Evolutionary conservation across 2,888 invertebrate species (phyloP).

Genomic region (Drosophila conformis): DNA sequence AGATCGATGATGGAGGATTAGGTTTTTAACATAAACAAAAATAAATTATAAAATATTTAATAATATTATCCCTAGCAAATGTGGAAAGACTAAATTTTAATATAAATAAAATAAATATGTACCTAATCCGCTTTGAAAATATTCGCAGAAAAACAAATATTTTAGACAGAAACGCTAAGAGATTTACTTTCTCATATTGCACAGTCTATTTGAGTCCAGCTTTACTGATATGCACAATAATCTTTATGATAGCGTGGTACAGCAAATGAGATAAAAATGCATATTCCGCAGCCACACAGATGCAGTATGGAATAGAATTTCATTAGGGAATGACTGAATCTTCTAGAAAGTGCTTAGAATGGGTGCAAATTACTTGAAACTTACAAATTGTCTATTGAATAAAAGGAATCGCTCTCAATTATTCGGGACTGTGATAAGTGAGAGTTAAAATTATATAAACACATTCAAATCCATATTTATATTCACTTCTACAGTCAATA

Average conservation of each 20-base stretch:
- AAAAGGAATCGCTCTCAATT: conserved; percentile 67
- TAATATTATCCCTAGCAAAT: not conserved
- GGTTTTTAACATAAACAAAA: not conserved
- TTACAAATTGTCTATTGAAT: conserved; percentile 55
- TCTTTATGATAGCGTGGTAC: not conserved
- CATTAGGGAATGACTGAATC: not conserved
- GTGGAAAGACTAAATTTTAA: not conserved
- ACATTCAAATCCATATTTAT: not conserved
- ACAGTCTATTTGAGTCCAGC: not conserved
- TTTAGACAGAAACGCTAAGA: not conserved
- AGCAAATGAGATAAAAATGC: conserved; percentile 2
- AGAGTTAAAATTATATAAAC: not conserved
- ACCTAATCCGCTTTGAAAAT: not conserved
- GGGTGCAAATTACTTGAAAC: not conserved
- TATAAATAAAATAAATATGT: not conserved
- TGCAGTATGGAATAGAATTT: conserved; percentile 23
- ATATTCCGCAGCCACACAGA: not conserved
- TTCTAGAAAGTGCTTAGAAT: not conserved
- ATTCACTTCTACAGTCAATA: conserved; percentile 68
- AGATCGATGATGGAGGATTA: conserved; percentile 67
- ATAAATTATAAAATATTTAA: too few species aligned
- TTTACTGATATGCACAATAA: not conserved
- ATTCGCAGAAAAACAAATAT: not conserved
- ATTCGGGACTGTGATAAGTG: conserved; percentile 69
- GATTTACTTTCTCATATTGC: too few species aligned